Base-by-base conservation (phyloP, 2,113 vertebrate genomes). In the Microtus ochrogaster region DNA sequence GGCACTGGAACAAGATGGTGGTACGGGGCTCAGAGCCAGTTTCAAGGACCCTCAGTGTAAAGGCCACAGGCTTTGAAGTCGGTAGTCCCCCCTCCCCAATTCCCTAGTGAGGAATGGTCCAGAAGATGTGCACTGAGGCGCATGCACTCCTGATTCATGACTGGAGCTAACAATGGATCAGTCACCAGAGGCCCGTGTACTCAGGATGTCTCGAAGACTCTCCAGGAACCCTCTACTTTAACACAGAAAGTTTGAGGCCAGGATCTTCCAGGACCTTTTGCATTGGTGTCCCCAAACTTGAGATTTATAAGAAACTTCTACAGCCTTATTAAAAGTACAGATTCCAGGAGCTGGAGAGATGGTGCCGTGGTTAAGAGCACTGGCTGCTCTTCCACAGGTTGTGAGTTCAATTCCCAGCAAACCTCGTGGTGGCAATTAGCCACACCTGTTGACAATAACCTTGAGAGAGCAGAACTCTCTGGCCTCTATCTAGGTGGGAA, bases 401-500 rank as follows among this genome's bases (percentile, higher is more conserved):
- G 5, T 21, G 19, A 58, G 58, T 58, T 58, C 58, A 58, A 58
- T 58, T 58, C 58, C 19, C 58, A 58, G 58, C 16, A 58, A 58
- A 58, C 58, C 55, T 17, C 0, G 3, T 55, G 55, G 55, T 17
- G 3, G 22, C 55, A 58, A 58, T 58, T 58, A 58, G 55, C 55
- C 55, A 58, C 17, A 58, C 55, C 17, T 58, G 17, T 58, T 58
- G 55, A 21, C 55, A 58, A 58, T 58, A 58, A 58, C 17, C 55
- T 58, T 58, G 17, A 58, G 55, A 58, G 55, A 58, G 55, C 55
- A 21, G 55, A 58, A 58, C 55, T 63, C 55, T 63, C 55, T 58
- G 55, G 0, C 17, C 55, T 1, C 19, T 0, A 7, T 19, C 55
- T 58, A 58, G 55, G 55, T 58, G 17, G 55, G 5, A 58, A 1